Evolutionary conservation across 2,888 invertebrate genomes (phyloP), one percentile per base, ranked within the genome.

Genomic region (Diplazon laetatorius): DNA sequence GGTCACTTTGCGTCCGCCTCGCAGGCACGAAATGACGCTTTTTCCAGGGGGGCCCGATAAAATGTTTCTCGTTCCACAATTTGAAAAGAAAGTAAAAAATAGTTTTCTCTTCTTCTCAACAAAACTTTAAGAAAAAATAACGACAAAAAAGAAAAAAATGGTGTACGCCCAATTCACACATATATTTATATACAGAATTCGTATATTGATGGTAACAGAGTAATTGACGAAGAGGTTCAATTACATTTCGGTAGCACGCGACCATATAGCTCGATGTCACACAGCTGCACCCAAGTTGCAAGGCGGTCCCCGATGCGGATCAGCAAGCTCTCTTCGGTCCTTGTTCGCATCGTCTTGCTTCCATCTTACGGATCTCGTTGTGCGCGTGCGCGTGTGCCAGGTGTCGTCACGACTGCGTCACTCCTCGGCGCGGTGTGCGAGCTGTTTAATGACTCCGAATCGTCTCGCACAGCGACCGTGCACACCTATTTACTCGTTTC

Each of bases 391-490:
- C 80, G 74, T 75, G 82, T 82, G 82, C 82, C 82, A 82, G 82
- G 82, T 82, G 82, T 75, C n/a, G n/a, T n/a, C 74, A 78, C 50
- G 39, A 3, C 37, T 35, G 37, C 35, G 42, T 52, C 37, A 60
- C 63, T 22, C 35, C 48, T 60, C 48, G 48, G 18, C 48, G 44
- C 62, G 59, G 73, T 75, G 72, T 72, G 65, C 75, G 76, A 76
- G 80, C 65, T 76, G 76, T 76, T 78, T 78, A 78, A 80, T 80
- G 78, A 80, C 73, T 76, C 57, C 65, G 57, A 70, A 77, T 76
- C 37, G 66, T 69, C 68, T 42, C 46, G 35, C 37, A 52, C n/a
- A n/a, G n/a, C 30, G 30, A 30, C 30, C 30, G n/a, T 60, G 12
- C 60, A 30, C 18, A 69, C 66, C 42, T 66, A 63, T 74, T 60